These are phyloP conservation scores for Cartodere bifasciata DNA, from an alignment of 2,888 invertebrate species.

Conservation along the genomic window DNA sequence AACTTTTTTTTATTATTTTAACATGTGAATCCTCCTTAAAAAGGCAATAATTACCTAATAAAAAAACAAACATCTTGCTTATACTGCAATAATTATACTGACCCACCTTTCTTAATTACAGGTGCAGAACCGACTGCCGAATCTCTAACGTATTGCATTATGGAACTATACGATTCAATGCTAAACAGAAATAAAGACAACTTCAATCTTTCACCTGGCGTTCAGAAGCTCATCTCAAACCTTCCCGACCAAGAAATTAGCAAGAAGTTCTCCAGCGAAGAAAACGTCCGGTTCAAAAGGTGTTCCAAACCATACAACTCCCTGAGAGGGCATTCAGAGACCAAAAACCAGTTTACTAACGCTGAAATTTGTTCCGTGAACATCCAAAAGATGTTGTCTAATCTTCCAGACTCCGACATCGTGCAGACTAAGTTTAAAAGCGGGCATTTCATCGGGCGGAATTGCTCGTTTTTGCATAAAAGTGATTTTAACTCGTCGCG, in stretches of 20 bases:
- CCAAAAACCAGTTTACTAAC: conserved; percentile 18
- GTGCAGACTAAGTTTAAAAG: conserved; percentile 26
- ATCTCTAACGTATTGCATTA: too few species aligned
- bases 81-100: too few species aligned
- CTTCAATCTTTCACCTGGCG: conserved; percentile 47
- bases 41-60: too few species aligned
- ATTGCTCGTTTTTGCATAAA: conserved; percentile 15
- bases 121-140: too few species aligned
- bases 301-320: conserved; percentile 9
- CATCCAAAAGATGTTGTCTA: conserved; percentile 42
- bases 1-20: too few species aligned
- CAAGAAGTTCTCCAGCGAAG: conserved; percentile 31
- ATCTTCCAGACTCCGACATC: conserved; percentile 36
- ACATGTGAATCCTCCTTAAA: too few species aligned
- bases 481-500: conserved; percentile 12
- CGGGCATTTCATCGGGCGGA: conserved; percentile 2
- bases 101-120: too few species aligned
- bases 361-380: conserved; percentile 36
- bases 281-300: conserved; percentile 20
- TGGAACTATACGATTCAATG: too few species aligned
- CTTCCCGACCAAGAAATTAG: conserved; percentile 34
- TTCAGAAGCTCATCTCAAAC: conserved; percentile 48
- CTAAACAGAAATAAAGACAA: too few species aligned
- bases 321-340: conserved; percentile 1
- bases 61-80: too few species aligned